phyloP scores from a whole-genome alignment of 2,113 vertebrate genomes.

The Trochalopteron elliotii region DNA sequence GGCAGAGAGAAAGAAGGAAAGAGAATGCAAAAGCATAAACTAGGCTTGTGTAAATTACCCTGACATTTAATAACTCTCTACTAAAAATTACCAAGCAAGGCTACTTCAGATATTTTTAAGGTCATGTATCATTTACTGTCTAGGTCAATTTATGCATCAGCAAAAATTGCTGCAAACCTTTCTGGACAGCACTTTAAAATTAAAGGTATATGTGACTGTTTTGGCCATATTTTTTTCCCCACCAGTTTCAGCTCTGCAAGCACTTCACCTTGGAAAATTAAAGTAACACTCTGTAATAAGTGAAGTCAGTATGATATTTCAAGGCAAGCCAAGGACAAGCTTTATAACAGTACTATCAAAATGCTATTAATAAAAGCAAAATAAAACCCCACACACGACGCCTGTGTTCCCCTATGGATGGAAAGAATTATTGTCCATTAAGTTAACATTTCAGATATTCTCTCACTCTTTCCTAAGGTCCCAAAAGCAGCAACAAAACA shows the following conservation, averaged over 20 bases:
- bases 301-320: constrained; percentile 43
- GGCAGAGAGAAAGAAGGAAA: neutral
- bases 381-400: neutral
- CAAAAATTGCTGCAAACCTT: constrained; percentile 48
- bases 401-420: neutral
- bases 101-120: constrained; percentile 54
- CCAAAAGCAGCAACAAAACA: constrained; percentile 7
- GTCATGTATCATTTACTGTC: constrained; percentile 52
- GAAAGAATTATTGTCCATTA: constrained; percentile 56
- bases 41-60: constrained; percentile 48
- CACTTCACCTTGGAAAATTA: constrained; percentile 64
- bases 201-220: constrained; percentile 37
- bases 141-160: constrained; percentile 60
- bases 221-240: constrained; percentile 37
- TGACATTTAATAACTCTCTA: constrained; percentile 64
- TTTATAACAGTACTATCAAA: constrained; percentile 60
- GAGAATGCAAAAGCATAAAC: constrained; percentile 44
- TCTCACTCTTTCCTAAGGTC: constrained; percentile 1
- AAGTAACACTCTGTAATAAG: constrained; percentile 49
- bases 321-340: constrained; percentile 57
- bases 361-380: constrained; percentile 58
- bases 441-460: constrained; percentile 33
- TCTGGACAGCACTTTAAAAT: constrained; percentile 53
- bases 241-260: neutral
- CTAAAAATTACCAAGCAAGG: constrained; percentile 61